Base-by-base conservation (phyloP, 2,888 invertebrate species). In the Terebella lapidaria region DNA sequence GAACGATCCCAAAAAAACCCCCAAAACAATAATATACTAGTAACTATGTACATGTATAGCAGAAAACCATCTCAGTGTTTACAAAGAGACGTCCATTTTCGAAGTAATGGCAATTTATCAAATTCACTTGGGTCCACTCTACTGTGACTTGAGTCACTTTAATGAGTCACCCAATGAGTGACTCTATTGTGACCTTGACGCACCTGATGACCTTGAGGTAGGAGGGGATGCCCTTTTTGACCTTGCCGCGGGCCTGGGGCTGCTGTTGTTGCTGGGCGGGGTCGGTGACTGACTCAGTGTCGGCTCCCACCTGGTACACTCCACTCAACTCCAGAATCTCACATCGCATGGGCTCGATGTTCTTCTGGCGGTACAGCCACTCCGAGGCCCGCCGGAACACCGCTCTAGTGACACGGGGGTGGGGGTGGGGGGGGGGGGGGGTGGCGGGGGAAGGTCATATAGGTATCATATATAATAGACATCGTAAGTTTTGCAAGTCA, bases 321-420 rank as follows among this genome's bases (percentile, higher is more conserved):
- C 60, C 60, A 52, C 52, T 52, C 18, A 60, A 20, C 45, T 60
- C 60, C 1, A 60, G 30, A n/a, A 60, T 42, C 26, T 60, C 60
- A 49, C 49, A 49, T 15, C 24, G 10, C 5, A 49, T 10, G 15
- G 49, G 49, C 24, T 49, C 18, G 5, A 49, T 22, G 49, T 22
- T 49, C 18, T 22, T 10, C 18, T n/a, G 18, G 5, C 22, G 10
- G 49, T 10, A 10, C 5, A 49, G 24, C 49, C 49, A 49, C n/a
- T 35, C 42, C n/a, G 42, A 35, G n/a, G 10, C 10, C n/a, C 42
- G 10, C n/a, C n/a, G 10, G 42, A 35, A 35, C 42, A 35, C 42
- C 42, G 42, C n/a, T n/a, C 42, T 35, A 35, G 42, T 15, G n/a
- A 35, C n/a, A 35, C n/a, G n/a, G 10, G 10, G n/a, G 42, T 35